Conservation (phyloP, 2,888 invertebrate species). For the Pharmacophagus antenor region DNA sequence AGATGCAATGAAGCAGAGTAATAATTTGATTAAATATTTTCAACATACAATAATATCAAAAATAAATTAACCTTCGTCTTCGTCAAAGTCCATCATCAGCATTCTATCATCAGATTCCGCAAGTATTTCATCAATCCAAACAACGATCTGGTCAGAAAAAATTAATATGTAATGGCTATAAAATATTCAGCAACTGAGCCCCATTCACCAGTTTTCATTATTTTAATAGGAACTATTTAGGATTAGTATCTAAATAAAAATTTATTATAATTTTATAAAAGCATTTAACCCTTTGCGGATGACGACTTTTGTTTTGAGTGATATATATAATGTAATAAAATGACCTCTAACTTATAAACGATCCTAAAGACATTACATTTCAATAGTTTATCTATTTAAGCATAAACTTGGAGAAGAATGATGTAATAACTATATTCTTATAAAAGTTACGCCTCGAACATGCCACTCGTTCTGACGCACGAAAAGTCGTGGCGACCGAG, state of each 20-base stretch:
- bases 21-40: not conserved
- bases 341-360: too few relatives aligned
- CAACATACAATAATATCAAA: constrained; percentile 28
- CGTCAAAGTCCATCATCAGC: constrained; percentile 76
- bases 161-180: not conserved
- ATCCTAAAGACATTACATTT: too few relatives aligned
- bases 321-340: too few relatives aligned
- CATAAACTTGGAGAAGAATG: too few relatives aligned
- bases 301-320: too few relatives aligned
- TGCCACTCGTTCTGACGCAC: too few relatives aligned
- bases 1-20: not conserved
- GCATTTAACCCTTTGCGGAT: too few relatives aligned
- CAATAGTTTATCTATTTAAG: too few relatives aligned
- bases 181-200: not conserved
- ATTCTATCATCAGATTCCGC: constrained; percentile 70
- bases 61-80: constrained; percentile 65
- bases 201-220: not conserved
- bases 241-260: not conserved
- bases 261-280: too few relatives aligned
- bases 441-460: too few relatives aligned
- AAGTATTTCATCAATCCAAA: constrained; percentile 73
- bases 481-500: too few relatives aligned
- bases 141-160: constrained; percentile 53
- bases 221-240: not conserved
- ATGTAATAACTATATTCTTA: too few relatives aligned